Evolutionary conservation across 2,113 vertebrate genomes (phyloP).

Genomic region (Epinephelus fuscoguttatus): DNA sequence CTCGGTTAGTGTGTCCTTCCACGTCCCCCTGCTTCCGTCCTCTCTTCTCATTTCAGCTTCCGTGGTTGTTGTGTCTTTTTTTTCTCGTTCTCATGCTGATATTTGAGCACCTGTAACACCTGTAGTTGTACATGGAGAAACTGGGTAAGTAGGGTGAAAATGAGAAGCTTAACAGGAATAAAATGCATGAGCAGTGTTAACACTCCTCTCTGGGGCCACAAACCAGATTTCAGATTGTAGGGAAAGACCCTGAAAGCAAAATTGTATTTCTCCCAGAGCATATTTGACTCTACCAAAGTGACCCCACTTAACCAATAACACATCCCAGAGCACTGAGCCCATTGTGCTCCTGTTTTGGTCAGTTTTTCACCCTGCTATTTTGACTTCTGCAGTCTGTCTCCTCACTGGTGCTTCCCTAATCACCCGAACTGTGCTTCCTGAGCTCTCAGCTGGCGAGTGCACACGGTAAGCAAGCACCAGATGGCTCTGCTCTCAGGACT

Average conservation of each 20-base stretch:
- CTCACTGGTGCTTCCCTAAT: constrained; percentile 5
- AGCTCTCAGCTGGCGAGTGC: constrained; percentile 20
- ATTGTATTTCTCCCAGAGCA: neutral
- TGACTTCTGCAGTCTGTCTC: neutral
- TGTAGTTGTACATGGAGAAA: neutral
- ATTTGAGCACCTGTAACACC: neutral
- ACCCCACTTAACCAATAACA: neutral
- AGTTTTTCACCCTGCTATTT: constrained; percentile 1
- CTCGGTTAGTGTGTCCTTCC: constrained; percentile 79
- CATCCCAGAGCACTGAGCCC: neutral
- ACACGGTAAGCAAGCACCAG: constrained; percentile 23
- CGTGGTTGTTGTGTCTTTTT: neutral
- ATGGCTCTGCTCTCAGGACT: constrained; percentile 53
- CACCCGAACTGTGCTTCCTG: constrained; percentile 24
- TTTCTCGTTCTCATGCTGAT: neutral
- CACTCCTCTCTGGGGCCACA: neutral
- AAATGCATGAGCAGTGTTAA: neutral
- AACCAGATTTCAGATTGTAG: neutral
- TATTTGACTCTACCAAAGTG: neutral
- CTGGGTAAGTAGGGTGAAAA: neutral
- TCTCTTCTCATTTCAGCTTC: neutral
- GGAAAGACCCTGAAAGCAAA: neutral
- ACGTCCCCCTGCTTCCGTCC: neutral
- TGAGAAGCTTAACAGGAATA: neutral
- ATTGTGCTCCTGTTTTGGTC: constrained; percentile 3